These are phyloP conservation scores for Scelioninae gen. 2 DNA, from an alignment of 2,888 invertebrate species.

Conservation along the genomic window DNA sequence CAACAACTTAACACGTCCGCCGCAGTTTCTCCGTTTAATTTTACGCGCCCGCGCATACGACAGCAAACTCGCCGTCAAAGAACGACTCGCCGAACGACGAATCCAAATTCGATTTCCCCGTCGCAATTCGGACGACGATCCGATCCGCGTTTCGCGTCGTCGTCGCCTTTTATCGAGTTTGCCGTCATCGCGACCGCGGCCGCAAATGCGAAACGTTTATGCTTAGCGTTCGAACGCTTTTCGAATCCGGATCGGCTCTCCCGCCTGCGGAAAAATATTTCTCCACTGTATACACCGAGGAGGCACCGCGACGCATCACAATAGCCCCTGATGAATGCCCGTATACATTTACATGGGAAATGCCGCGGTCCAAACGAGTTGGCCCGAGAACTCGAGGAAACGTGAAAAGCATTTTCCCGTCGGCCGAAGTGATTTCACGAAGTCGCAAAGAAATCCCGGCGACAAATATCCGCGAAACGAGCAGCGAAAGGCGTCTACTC, in stretches of 20 bases:
- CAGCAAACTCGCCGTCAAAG: constrained; percentile 1
- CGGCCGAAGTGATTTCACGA: constrained; percentile 59
- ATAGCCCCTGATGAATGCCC: constrained; percentile 73
- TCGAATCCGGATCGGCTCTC: constrained; percentile 60
- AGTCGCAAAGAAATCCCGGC: constrained; percentile 56
- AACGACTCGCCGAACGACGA: constrained; percentile 14
- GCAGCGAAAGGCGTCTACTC: constrained; percentile 16
- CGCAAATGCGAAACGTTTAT: constrained; percentile 55
- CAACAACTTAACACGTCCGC: no score
- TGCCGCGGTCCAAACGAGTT: constrained; percentile 64
- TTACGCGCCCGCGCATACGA: no score
- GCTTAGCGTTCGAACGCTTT: constrained; percentile 56
- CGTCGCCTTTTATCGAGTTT: constrained; percentile 55
- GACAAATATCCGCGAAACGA: constrained; percentile 47
- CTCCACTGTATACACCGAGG: constrained; percentile 61
- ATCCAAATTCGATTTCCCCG: constrained; percentile 39
- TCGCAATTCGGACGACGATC: constrained; percentile 50
- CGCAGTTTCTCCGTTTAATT: no score
- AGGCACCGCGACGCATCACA: constrained; percentile 67
- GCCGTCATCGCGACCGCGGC: constrained; percentile 49
- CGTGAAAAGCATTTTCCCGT: constrained; percentile 64
- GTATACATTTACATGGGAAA: constrained; percentile 74
- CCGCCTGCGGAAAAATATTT: constrained; percentile 62
- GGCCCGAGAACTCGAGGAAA: constrained; percentile 64
- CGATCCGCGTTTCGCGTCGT: constrained; percentile 44